Percentiles rank a stretch among this genome's conserved stretches.
Evolutionary conservation across 2,113 vertebrate genomes (phyloP).

Genomic region (Istiophorus platypterus): DNA sequence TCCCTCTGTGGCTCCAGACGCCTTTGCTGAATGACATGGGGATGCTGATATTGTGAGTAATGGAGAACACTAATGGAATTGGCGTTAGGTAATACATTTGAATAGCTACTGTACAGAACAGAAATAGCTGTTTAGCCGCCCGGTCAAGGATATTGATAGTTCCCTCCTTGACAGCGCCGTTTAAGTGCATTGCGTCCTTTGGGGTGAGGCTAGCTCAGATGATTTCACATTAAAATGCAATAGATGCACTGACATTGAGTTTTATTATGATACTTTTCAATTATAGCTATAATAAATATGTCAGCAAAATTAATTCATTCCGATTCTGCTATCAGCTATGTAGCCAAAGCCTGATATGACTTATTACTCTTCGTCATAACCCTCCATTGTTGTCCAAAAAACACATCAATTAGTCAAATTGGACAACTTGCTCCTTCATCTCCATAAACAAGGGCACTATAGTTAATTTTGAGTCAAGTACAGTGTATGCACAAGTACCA

Average conservation of each 20-base stretch:
- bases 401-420: no score
- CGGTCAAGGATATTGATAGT: slow-evolving; percentile 57
- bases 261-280: slow-evolving; percentile 66
- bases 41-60: slow-evolving; percentile 70
- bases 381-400: no score
- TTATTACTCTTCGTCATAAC: no score
- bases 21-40: slow-evolving; percentile 66
- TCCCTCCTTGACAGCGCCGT: slow-evolving; percentile 46
- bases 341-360: background rate
- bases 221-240: slow-evolving; percentile 69
- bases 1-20: slow-evolving; percentile 52
- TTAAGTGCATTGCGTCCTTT: slow-evolving; percentile 55
- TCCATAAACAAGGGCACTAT: no score
- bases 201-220: slow-evolving; percentile 23
- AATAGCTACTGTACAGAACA: slow-evolving; percentile 53
- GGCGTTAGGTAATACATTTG: slow-evolving; percentile 66
- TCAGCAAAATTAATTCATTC: slow-evolving; percentile 48
- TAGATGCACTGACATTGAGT: slow-evolving; percentile 53
- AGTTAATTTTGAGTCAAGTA: no score
- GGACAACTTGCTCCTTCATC: no score
- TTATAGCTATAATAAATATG: slow-evolving; percentile 65
- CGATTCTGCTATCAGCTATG: background rate
- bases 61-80: slow-evolving; percentile 69
- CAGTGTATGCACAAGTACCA: no score
- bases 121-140: slow-evolving; percentile 44